phyloP scores from a whole-genome alignment of 1,140 invertebrate species.

The Drosophila setifemur region DNA sequence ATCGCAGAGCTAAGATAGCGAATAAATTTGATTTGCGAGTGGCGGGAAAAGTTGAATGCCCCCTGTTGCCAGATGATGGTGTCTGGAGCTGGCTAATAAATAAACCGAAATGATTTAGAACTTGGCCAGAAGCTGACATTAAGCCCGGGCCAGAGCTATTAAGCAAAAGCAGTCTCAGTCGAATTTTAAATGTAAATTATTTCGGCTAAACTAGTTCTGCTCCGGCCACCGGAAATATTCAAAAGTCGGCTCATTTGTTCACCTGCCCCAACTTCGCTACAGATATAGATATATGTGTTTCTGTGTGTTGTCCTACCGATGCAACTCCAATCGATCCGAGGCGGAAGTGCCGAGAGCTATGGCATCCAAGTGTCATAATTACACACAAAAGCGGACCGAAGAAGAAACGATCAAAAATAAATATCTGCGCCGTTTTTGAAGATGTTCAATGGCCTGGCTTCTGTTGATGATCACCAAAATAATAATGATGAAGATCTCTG shows the following conservation, averaged over 20 bases:
- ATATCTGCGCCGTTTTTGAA: slow-evolving; percentile 9
- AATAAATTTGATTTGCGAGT: slow-evolving; percentile 28
- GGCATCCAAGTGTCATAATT: slow-evolving; percentile 68
- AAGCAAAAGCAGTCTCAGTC: slow-evolving; percentile 12
- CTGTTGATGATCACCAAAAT: slow-evolving; percentile 52
- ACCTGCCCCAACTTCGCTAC: not conserved
- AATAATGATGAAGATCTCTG: slow-evolving; percentile 17
- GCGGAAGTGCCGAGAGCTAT: slow-evolving; percentile 68
- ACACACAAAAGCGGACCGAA: slow-evolving; percentile 52
- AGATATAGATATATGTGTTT: not conserved
- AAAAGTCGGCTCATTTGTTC: slow-evolving; percentile 31
- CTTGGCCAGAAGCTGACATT: slow-evolving; percentile 30
- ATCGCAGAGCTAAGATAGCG: slow-evolving; percentile 13
- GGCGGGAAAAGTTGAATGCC: slow-evolving; percentile 64
- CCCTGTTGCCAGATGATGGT: slow-evolving; percentile 19
- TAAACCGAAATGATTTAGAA: slow-evolving; percentile 64
- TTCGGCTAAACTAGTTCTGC: slow-evolving; percentile 28
- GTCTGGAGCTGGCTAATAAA: slow-evolving; percentile 36
- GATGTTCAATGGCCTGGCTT: slow-evolving; percentile 50
- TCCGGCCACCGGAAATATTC: slow-evolving; percentile 57
- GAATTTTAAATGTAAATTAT: slow-evolving; percentile 66
- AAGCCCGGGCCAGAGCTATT: slow-evolving; percentile 27
- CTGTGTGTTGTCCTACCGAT: slow-evolving; percentile 9
- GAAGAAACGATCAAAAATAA: slow-evolving; percentile 29
- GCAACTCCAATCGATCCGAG: slow-evolving; percentile 9